Base-by-base conservation (phyloP, 1,140 invertebrate genomes). In the Cydia fagiglandana region DNA sequence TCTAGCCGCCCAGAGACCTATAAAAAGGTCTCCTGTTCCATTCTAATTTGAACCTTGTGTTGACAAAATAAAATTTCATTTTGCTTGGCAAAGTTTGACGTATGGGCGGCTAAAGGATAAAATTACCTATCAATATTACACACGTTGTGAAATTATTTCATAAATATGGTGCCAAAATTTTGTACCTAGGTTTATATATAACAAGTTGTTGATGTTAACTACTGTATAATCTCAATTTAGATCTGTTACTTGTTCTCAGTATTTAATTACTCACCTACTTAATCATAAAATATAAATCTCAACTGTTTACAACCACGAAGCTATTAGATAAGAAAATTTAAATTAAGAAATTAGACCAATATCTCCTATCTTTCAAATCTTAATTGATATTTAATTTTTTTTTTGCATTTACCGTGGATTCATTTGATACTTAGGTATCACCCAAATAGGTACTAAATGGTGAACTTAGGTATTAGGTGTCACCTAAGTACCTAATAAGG, bases 121-220 rank as follows among this genome's bases (percentile, higher is more conserved):
- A 24, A 56, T 56, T 24, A 30, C 30, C 30, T 30, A 56, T 56
- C 53, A 56, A 56, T 9, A 7, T 17, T 56, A 15, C 13, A 17
- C 53, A 56, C n/a, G 7, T n/a, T 53, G n/a, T 56, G n/a, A 56
- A 56, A 56, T 41, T 61, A 61, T 61, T 24, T 61, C 17, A 24
- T 24, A 20, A 61, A 50, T 76, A 53, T 45, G 24, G 17, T 56
- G 56, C 47, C n/a, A 10, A 53, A 15, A 41, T 20, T 74, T 64
- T 47, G 45, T 47, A 47, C 45, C 45, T 47, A 47, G 45, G 45
- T 13, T 47, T 47, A 50, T 79, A 30, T 45, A 20, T 73, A 56
- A 17, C 47, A 76, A 75, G 66, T 38, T 75, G 13, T 56, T 73
- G 73, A 41, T 73, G 53, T 30, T 61, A 70, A n/a, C 50, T 53